These are phyloP conservation scores for Schizopygopsis malacanthus DNA, from an alignment of 2,797 vertebrate species.

Conservation along the genomic window DNA sequence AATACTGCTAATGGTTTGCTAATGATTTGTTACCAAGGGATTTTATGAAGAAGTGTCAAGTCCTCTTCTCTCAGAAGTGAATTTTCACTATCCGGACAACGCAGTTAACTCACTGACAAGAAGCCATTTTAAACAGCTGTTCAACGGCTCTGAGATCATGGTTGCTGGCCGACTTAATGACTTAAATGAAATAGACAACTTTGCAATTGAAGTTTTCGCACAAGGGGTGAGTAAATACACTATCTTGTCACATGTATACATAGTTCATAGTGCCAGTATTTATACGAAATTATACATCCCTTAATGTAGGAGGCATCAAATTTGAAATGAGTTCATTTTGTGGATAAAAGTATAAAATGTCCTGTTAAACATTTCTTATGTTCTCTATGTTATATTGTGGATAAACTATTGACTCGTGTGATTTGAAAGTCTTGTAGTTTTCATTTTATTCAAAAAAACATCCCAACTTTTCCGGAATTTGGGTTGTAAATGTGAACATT, in stretches of 20 bases:
- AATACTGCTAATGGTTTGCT: not conserved
- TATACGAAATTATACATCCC: too few species aligned
- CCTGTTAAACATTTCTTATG: too few species aligned
- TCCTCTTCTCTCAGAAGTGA: slow-evolving; percentile 80
- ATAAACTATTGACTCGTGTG: too few species aligned
- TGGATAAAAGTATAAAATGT: too few species aligned
- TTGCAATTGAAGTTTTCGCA: slow-evolving; percentile 82
- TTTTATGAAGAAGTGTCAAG: slow-evolving; percentile 90
- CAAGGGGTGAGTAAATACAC: slow-evolving; percentile 75
- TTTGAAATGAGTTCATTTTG: too few species aligned
- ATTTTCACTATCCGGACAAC: slow-evolving; percentile 82
- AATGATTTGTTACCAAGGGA: slow-evolving; percentile 73
- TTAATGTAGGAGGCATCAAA: too few species aligned
- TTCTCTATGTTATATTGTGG: too few species aligned
- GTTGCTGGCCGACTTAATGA: slow-evolving; percentile 84
- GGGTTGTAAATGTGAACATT: not conserved
- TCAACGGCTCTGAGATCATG: slow-evolving; percentile 88
- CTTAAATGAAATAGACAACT: slow-evolving; percentile 70
- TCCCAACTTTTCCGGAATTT: too few species aligned
- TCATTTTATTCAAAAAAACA: too few species aligned
- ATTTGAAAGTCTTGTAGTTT: too few species aligned
- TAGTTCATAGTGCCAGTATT: too few species aligned
- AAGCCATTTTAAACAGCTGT: slow-evolving; percentile 81
- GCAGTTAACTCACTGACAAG: slow-evolving; percentile 77
- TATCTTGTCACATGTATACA: not conserved